Conservation (phyloP, 2,888 invertebrate species). For the Pseudococcus jackbeardsleyi region DNA sequence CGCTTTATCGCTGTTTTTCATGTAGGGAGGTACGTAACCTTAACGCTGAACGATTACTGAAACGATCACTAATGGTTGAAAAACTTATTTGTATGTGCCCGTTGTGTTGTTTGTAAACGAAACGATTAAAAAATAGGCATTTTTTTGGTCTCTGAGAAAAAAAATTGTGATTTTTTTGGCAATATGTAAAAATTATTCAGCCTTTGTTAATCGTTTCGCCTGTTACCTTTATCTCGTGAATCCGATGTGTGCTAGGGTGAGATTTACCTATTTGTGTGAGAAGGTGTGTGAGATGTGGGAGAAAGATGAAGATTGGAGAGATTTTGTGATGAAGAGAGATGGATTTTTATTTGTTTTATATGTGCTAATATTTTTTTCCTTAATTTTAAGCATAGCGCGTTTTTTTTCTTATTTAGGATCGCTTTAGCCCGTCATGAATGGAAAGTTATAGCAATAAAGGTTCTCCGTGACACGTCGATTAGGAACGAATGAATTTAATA, state of each 20-base stretch:
- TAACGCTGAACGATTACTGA: conserved; percentile 40
- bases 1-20: conserved; percentile 31
- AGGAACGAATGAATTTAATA: conserved; percentile 46
- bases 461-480: conserved; percentile 42
- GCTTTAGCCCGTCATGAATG: conserved; percentile 55
- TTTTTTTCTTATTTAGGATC: conserved; percentile 55
- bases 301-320: neutral
- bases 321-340: neutral
- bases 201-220: conserved; percentile 26
- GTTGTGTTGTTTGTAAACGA: conserved; percentile 29
- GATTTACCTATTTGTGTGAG: neutral
- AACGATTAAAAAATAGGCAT: conserved; percentile 18
- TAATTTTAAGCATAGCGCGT: conserved; percentile 52
- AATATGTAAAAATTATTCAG: neutral
- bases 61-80: conserved; percentile 44
- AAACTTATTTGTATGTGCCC: conserved; percentile 26
- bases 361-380: conserved; percentile 52
- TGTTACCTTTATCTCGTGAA: conserved; percentile 1
- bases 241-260: conserved; percentile 4
- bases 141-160: neutral
- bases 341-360: conserved; percentile 36
- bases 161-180: neutral
- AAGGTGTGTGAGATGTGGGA: neutral
- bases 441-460: conserved; percentile 53
- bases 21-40: conserved; percentile 41